Evolutionary conservation across 2,888 invertebrate species (phyloP), one percentile per base, ranked within the genome.

Genomic region (Euclidia mi): DNA sequence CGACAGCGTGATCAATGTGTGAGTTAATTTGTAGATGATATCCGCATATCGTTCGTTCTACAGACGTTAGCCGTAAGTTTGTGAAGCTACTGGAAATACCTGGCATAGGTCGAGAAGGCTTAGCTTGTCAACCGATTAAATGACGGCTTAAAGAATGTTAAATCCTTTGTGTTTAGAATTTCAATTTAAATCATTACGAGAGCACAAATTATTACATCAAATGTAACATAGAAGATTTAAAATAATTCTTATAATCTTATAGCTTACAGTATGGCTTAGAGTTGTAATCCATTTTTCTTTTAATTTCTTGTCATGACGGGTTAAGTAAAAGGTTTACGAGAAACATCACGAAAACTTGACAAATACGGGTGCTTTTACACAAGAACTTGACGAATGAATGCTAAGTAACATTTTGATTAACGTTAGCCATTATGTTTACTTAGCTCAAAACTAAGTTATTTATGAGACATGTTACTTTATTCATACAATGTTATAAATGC

Each of bases 11-110:
- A 29, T 62, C 40, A 40, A 52, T 28, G 50, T 34, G 60, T 62
- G 57, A 64, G 71, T 73, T 76, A 76, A 81, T 72, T 66, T 62
- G 55, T 46, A 56, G 65, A 71, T 67, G 67, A 69, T 68, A 52
- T 46, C 51, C 55, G 53, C 58, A 50, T 70, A 67, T 70, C 63
- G 63, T 44, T 51, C 44, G 51, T 29, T 43, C 53, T 60, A 61
- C 65, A 75, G 61, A 42, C 56, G 56, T 42, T 53, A 57, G 50
- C 45, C 59, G 69, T 65, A 49, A 17, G 29, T 49, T 50, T 66
- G 62, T 61, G 53, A 58, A 63, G 46, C 44, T 32, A n/a, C 9
- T 42, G 34, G 40, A 34, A 51, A 53, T 55, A 49, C 25, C 6
- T 32, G 20, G 29, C 11, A 47, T 28, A 56, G 29, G 49, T 31